Evolutionary conservation across 2,888 invertebrate species (phyloP), one percentile per base, ranked within the genome.

Genomic region (Cantharis lateralis): DNA sequence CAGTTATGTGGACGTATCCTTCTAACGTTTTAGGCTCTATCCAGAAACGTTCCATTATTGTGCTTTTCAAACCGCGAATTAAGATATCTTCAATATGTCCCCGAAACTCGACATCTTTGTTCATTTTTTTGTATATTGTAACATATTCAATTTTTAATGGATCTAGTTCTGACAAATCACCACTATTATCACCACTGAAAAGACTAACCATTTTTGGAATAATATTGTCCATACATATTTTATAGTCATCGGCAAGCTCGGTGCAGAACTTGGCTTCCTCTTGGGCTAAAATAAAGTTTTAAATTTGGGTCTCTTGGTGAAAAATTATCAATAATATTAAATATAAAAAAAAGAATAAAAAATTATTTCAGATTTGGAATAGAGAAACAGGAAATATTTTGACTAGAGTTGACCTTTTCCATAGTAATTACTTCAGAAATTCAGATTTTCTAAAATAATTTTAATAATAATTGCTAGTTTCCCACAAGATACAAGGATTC

Each of bases 141-240:
- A 94, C 88, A 72, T 92, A 91, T 0, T 94, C 93, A 13, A 95
- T 89, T 9, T 86, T 87, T 79, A 95, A 90, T 0, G 95, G 95
- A 78, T 95, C 94, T 79, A 94, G 88, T 0, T 92, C 89, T 0
- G 95, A 95, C 68, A 95, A 9, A 24, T 24, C 91, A 16, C 90
- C 89, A 0, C 95, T 87, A 83, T 95, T 93, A 1, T 95, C 95
- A 9, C 87, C 82, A 0, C 88, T 87, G 15, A 95, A 86, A 62
- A 91, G 88, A 0, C 92, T 91, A 62, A 90, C 89, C 75, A 93
- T 87, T 0, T 86, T 86, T 74, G 93, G 91, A 10, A 95, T 89
- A 0, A 91, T 91, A n/a, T 90, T 86, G 77, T 88, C 88, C 0
- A 93, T 89, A 83, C 95, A 95, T 10, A 89, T 89, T 83, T 91